A percentile compares a stretch with the other conserved stretches of the same genome.
Evolutionary conservation across 2,888 invertebrate genomes (phyloP).

Genomic region (Drosophila anomalata): DNA sequence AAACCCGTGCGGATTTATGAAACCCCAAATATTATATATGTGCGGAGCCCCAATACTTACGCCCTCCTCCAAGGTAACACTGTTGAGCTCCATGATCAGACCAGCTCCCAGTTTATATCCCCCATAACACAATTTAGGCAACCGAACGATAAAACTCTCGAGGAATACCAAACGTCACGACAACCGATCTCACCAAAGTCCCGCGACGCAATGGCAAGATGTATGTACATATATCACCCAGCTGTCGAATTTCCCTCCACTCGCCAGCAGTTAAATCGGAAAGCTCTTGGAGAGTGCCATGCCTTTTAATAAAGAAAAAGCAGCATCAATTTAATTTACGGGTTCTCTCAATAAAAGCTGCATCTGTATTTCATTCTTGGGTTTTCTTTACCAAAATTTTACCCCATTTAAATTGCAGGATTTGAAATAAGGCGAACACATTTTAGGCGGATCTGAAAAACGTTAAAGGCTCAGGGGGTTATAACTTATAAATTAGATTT

Average conservation of each 20-base stretch:
- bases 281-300: slow-evolving; percentile 33
- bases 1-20: slow-evolving; percentile 29
- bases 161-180: slow-evolving; percentile 4
- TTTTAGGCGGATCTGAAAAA: too few relatives aligned
- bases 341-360: slow-evolving; percentile 1
- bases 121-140: slow-evolving; percentile 28
- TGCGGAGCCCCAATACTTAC: slow-evolving; percentile 7
- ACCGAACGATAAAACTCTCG: slow-evolving; percentile 11
- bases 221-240: slow-evolving; percentile 35
- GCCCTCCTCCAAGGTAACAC: slow-evolving; percentile 48
- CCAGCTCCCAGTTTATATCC: slow-evolving; percentile 17
- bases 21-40: neutral
- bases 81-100: slow-evolving; percentile 58
- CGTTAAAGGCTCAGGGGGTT: too few relatives aligned
- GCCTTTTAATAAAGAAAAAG: slow-evolving; percentile 20
- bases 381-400: too few relatives aligned
- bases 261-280: slow-evolving; percentile 44
- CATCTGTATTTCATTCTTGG: too few relatives aligned
- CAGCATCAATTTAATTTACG: slow-evolving; percentile 8
- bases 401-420: too few relatives aligned
- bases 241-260: slow-evolving; percentile 58
- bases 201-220: slow-evolving; percentile 47
- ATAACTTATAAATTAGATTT: too few relatives aligned
- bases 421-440: too few relatives aligned
- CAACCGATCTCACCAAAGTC: slow-evolving; percentile 33